Conservation (phyloP, 2,888 invertebrate species). For the Seira sanloemensis region DNA sequence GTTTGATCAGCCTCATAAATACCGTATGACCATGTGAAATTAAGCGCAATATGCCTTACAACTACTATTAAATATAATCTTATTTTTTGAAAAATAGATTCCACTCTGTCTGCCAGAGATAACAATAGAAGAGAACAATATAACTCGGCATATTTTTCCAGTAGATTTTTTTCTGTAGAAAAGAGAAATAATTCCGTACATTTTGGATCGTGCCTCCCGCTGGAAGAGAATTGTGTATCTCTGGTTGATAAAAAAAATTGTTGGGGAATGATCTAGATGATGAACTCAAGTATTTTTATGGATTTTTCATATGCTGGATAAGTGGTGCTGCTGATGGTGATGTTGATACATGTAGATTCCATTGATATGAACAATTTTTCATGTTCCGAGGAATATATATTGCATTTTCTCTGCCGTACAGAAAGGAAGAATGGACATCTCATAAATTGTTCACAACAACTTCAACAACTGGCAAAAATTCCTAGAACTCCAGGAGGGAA, state of each 20-base stretch:
- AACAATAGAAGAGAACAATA: constrained; percentile 57
- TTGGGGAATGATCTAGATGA: constrained; percentile 58
- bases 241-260: neutral
- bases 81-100: constrained; percentile 31
- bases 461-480: constrained; percentile 60
- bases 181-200: neutral
- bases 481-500: constrained; percentile 53
- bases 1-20: constrained; percentile 9
- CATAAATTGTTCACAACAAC: constrained; percentile 55
- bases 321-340: neutral
- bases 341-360: constrained; percentile 6
- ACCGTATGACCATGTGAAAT: neutral
- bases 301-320: neutral
- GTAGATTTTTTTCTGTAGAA: constrained; percentile 26
- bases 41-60: neutral
- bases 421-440: constrained; percentile 22
- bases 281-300: constrained; percentile 42
- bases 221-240: constrained; percentile 9
- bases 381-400: constrained; percentile 36
- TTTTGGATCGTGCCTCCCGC: constrained; percentile 54
- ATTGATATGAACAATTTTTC: constrained; percentile 46
- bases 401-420: constrained; percentile 16
- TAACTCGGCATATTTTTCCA: constrained; percentile 45
- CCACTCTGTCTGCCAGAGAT: constrained; percentile 49
- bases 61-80: too few relatives aligned